Conservation (phyloP, 1,140 invertebrate genomes). For the Metopolophium dirhodum region DNA sequence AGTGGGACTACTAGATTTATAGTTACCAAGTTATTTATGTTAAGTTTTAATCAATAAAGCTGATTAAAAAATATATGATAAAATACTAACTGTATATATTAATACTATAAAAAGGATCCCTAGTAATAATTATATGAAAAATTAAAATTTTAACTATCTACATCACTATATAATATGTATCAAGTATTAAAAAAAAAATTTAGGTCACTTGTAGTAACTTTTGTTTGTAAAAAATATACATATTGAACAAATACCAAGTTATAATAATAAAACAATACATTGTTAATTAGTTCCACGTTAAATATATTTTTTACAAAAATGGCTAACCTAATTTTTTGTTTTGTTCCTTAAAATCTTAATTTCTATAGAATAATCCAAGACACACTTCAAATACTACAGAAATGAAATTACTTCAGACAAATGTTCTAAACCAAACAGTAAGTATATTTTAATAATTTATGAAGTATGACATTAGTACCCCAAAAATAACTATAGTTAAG, state of each 20-base stretch:
- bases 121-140: background rate
- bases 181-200: background rate
- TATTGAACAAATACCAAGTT: background rate
- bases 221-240: background rate
- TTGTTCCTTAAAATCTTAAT: background rate
- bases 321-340: background rate
- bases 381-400: background rate
- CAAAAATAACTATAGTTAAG: background rate
- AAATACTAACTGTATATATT: background rate
- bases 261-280: background rate
- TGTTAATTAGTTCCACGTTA: background rate
- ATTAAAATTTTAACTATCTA: background rate
- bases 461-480: background rate
- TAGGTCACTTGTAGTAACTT: too few relatives aligned
- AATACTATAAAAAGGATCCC: background rate
- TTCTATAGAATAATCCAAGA: background rate
- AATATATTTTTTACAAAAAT: background rate
- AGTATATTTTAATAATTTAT: constrained; percentile 14
- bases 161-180: background rate
- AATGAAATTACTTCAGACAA: background rate
- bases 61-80: background rate
- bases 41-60: background rate
- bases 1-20: too few relatives aligned
- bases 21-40: background rate
- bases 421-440: background rate